These are phyloP conservation scores for Atlantisia rogersi DNA, from an alignment of 2,113 vertebrate genomes.

Conservation along the genomic window DNA sequence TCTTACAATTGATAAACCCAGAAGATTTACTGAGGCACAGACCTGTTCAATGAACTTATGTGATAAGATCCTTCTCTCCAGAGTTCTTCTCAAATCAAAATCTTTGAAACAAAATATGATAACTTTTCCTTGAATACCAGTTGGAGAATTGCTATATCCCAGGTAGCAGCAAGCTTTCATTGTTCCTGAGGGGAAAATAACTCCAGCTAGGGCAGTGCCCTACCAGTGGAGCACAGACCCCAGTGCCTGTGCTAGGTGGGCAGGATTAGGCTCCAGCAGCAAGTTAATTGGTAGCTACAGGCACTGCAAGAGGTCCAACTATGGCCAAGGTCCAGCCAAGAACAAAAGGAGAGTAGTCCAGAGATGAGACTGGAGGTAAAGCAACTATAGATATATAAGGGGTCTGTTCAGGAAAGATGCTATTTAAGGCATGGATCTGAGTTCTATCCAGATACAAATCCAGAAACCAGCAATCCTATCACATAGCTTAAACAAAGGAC, in stretches of 20 bases:
- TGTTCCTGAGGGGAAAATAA: background rate
- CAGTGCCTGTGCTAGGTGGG: background rate
- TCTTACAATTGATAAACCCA: background rate
- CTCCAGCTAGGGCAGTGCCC: background rate
- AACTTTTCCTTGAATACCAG: accelerated
- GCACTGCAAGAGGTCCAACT: background rate
- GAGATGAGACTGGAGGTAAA: background rate
- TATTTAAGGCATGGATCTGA: background rate
- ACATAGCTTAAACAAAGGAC: background rate
- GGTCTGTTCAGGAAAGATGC: background rate
- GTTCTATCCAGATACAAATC: background rate
- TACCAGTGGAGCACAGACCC: accelerated
- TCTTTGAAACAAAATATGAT: background rate
- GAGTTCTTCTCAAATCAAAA: background rate
- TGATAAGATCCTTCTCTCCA: background rate
- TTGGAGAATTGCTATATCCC: background rate
- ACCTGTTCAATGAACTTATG: accelerated
- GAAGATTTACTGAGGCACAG: background rate
- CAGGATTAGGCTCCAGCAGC: background rate
- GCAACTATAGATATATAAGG: background rate
- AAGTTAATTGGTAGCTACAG: background rate
- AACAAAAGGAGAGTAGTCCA: background rate
- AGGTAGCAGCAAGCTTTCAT: background rate
- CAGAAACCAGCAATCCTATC: background rate
- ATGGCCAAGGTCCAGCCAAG: background rate